Base-by-base conservation (phyloP, 1,140 invertebrate genomes). In the Drosophila dunni region DNA sequence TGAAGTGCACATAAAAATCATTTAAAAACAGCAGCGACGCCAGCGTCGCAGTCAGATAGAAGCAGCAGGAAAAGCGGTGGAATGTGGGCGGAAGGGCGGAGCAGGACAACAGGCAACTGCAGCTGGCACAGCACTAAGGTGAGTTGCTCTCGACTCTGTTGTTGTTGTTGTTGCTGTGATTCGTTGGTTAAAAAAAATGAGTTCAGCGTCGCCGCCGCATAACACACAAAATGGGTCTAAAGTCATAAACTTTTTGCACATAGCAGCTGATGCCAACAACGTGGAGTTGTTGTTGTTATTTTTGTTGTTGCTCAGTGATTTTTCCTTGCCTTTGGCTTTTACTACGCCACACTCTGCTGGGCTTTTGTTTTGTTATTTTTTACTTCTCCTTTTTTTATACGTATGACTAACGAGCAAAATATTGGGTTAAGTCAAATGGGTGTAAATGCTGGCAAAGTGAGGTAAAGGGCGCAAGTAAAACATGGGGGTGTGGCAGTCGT, bases 1-100 rank as follows among this genome's bases (percentile, higher is more conserved):
- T 88, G 69, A 88, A 86, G 79, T 88, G 83, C 83, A 82, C 83
- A 86, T 86, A 83, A 88, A 86, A 86, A 86, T 86, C 83, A 86
- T 86, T 86, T 82, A 86, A 86, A 86, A 86, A 80, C 81, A 84
- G 73, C 77, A 84, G 77, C 77, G 67, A 63, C 67, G 81, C 63
- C 51, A 24, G 15, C 61, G 13, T 24, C 68, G 24, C 50, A 48
- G 68, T 36, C 61, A 68, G 72, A 51, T 65, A 72, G 46, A 3
- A 69, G 50, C 36, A 15, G 40, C 40, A 60, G 60, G 4, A 29
- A 29, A 6, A 29, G 24, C 24, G 1, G 1, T 29, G 24, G 6
- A 29, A 6, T 5, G n/a, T 9, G 40, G 34, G 33, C 54, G 40
- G 42, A 13, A 53, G 38, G 36, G 36, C 17, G 17, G 36, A 45